Percentiles rank a stretch among this genome's conserved stretches.
These are phyloP conservation scores for Pseudochaenichthys georgianus DNA, from an alignment of 2,797 vertebrate genomes.

Conservation along the genomic window DNA sequence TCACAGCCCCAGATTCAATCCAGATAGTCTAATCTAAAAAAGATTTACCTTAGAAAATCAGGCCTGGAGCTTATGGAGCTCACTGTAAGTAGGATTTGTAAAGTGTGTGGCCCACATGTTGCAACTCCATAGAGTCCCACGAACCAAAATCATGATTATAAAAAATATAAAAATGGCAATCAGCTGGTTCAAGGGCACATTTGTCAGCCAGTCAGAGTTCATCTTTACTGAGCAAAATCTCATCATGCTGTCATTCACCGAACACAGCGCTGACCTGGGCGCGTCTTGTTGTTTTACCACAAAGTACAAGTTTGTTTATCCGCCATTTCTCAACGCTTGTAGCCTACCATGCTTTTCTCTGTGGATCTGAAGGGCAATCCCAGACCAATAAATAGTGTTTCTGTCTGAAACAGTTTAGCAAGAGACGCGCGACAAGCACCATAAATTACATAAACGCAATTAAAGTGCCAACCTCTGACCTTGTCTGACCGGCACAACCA, in stretches of 20 bases:
- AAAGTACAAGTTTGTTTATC: constrained; percentile 67
- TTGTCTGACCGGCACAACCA: constrained; percentile 79
- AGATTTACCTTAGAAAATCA: constrained; percentile 7
- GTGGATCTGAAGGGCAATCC: constrained; percentile 43
- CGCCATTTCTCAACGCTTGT: constrained; percentile 51
- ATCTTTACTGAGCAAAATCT: constrained; percentile 51
- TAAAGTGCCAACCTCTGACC: constrained; percentile 91
- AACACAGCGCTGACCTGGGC: constrained; percentile 42
- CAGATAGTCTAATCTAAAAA: constrained; percentile 17
- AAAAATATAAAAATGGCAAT: constrained; percentile 1
- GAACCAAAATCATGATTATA: constrained; percentile 15
- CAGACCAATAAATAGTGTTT: constrained; percentile 81
- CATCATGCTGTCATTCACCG: constrained; percentile 54
- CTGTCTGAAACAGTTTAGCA: constrained; percentile 79
- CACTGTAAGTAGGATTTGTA: not conserved
- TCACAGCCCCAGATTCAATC: constrained; percentile 13
- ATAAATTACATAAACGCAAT: constrained; percentile 89
- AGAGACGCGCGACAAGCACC: constrained; percentile 79
- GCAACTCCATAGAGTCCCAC: constrained; percentile 35
- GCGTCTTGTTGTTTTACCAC: constrained; percentile 44
- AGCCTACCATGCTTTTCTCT: constrained; percentile 21
- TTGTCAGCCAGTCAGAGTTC: constrained; percentile 53
- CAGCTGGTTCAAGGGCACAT: constrained; percentile 75
- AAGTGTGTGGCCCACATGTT: constrained; percentile 54
- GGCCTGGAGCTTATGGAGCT: not conserved